Evolutionary conservation across 1,140 invertebrate species (phyloP), one percentile per base, ranked within the genome.

Genomic region (Dreissena polymorpha): DNA sequence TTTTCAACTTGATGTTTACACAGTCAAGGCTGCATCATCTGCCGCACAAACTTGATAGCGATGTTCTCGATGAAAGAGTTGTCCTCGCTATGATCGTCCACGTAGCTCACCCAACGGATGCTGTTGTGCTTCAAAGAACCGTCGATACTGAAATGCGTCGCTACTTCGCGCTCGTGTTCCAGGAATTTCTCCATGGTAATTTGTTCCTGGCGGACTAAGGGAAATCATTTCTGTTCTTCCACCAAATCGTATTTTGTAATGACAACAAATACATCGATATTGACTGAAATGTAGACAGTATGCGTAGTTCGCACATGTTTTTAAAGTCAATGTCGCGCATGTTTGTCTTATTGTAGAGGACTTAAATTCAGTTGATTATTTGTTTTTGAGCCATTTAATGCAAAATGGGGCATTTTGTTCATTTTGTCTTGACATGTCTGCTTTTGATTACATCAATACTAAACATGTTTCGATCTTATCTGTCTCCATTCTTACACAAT

Each of bases 171-270:
- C 57, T 70, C 76, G 13, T 27, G 14, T 10, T 57, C 27, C 49
- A 27, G n/a, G 50, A 68, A 78, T 10, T 27, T 14, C 29, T 78
- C 67, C 27, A 29, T 53, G 6, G 76, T 51, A 27, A 75, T 64
- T 8, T 18, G 50, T 3, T 75, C 25, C 16, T 75, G 21, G 27
- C 12, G 23, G 49, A 6, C 10, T 10, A 29, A 3, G 2, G 50
- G 6, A n/a, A 63, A 18, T 13, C 29, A 27, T n/a, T 14, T 14
- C 10, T 27, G 21, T n/a, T 75, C 73, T 64, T 29, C 16, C 21
- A 75, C 73, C 23, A 75, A 39, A 39, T 75, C 73, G 60, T 64
- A 75, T 21, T 75, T 75, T 49, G 73, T 64, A 7, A 75, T 75
- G 25, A 75, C 55, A n/a, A 75, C 27, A n/a, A 75, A 75, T 0